Percentiles rank a stretch among this genome's conserved stretches.
Evolutionary conservation across 2,797 vertebrate genomes (phyloP).

Genomic region (Emydoidea blandingii): DNA sequence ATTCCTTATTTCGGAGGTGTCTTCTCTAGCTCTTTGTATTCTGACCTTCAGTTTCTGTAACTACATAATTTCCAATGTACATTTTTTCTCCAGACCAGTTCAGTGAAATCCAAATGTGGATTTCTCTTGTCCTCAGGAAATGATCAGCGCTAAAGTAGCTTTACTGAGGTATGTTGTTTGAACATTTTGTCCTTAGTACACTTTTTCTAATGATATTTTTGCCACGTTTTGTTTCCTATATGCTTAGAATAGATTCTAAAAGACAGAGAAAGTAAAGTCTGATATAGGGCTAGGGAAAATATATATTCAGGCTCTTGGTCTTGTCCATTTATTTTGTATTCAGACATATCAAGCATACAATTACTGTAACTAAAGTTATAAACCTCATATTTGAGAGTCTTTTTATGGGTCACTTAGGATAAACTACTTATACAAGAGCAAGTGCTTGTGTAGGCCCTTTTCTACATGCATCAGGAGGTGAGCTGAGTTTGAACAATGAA

Average conservation of each 20-base stretch:
- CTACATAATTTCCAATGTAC: slow-evolving; percentile 30
- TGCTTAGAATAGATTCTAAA: slow-evolving; percentile 21
- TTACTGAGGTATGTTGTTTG: not conserved
- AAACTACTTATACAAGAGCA: slow-evolving; percentile 81
- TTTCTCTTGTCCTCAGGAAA: slow-evolving; percentile 25
- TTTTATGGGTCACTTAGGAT: slow-evolving; percentile 89
- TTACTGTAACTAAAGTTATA: slow-evolving; percentile 83
- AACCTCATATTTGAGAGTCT: slow-evolving; percentile 81
- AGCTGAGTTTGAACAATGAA: slow-evolving; percentile 84
- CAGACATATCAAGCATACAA: slow-evolving; percentile 81
- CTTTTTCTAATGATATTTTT: not conserved
- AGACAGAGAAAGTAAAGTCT: not conserved
- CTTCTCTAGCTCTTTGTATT: slow-evolving; percentile 54
- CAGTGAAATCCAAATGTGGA: not conserved
- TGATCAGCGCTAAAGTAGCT: not conserved
- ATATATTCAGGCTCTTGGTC: slow-evolving; percentile 11
- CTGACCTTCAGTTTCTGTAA: slow-evolving; percentile 48
- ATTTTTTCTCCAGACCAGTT: slow-evolving; percentile 8
- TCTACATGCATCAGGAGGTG: slow-evolving; percentile 85
- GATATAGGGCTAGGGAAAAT: slow-evolving; percentile 5
- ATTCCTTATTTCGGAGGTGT: slow-evolving; percentile 60
- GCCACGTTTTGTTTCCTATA: not conserved
- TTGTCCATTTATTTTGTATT: slow-evolving; percentile 80
- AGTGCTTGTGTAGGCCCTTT: slow-evolving; percentile 84
- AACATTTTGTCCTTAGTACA: not conserved